Conservation (phyloP, 2,113 vertebrate species). For the Jaculus jaculus region DNA sequence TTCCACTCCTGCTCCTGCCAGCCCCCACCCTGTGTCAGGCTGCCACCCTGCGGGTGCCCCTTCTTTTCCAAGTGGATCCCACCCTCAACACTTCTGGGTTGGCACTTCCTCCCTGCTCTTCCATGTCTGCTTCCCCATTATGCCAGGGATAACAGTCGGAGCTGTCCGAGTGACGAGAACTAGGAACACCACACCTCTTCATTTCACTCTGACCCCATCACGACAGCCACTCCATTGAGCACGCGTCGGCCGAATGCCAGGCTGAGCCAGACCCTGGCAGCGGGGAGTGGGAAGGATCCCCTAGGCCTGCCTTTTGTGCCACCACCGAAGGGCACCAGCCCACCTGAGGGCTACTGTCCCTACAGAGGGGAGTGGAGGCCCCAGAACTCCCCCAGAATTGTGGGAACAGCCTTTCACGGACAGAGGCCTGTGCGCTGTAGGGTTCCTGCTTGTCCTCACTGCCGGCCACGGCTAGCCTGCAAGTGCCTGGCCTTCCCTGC, state of each 20-base stretch:
- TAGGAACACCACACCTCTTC: neutral
- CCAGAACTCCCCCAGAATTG: neutral
- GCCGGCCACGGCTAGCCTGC: neutral
- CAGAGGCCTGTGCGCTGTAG: neutral
- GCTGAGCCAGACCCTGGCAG: neutral
- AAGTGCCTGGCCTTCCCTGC: neutral
- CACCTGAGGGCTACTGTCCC: neutral
- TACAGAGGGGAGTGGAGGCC: neutral
- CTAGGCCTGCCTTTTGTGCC: neutral
- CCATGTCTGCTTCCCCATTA: no score
- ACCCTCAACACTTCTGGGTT: neutral
- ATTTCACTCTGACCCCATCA: neutral
- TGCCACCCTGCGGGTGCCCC: no score
- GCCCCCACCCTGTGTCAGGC: neutral
- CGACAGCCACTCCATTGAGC: no score
- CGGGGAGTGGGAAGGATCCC: neutral
- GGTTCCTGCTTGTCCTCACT: neutral
- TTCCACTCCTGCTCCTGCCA: neutral
- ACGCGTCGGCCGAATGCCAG: accelerated
- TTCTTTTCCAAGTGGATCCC: neutral
- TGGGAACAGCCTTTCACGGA: neutral
- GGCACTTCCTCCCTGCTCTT: neutral
- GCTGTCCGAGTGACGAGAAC: neutral
- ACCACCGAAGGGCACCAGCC: neutral
- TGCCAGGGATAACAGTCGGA: neutral